Conservation (phyloP, 2,797 vertebrate genomes). For the Notoglanidium macrostoma region DNA sequence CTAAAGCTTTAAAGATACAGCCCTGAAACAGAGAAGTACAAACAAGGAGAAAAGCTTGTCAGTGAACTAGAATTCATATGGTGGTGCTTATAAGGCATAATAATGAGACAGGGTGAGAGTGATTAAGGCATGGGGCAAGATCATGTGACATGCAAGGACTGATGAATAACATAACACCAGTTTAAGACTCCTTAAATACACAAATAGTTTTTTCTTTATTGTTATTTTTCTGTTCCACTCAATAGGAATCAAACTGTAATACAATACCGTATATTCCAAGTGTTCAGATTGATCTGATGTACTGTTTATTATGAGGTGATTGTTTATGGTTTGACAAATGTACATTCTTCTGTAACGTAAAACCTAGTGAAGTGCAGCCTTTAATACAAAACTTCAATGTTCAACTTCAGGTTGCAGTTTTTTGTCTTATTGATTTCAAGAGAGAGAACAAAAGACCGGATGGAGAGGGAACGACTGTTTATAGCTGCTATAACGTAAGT, state of each 20-base stretch:
- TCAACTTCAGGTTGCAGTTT: neutral
- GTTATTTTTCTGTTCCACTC: no score
- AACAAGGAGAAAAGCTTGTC: neutral
- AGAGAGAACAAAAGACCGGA: neutral
- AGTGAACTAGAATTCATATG: neutral
- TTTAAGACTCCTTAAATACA: no score
- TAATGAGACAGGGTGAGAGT: neutral
- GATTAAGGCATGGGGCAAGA: neutral
- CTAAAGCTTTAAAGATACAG: neutral
- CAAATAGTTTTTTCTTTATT: no score
- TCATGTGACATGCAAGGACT: neutral
- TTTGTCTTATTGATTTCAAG: neutral
- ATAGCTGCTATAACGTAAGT: neutral
- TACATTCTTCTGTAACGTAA: neutral
- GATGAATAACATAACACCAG: neutral
- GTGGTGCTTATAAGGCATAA: neutral
- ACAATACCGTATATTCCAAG: neutral
- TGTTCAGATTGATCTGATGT: neutral
- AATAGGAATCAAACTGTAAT: no score
- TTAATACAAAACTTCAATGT: neutral
- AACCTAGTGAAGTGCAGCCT: neutral
- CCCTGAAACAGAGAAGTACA: neutral
- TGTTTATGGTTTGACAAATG: neutral
- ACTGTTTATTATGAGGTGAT: neutral
- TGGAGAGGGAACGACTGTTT: neutral